These are phyloP conservation scores for Hippocampus mohnikei DNA, from an alignment of 2,113 vertebrate genomes.

Conservation along the genomic window DNA sequence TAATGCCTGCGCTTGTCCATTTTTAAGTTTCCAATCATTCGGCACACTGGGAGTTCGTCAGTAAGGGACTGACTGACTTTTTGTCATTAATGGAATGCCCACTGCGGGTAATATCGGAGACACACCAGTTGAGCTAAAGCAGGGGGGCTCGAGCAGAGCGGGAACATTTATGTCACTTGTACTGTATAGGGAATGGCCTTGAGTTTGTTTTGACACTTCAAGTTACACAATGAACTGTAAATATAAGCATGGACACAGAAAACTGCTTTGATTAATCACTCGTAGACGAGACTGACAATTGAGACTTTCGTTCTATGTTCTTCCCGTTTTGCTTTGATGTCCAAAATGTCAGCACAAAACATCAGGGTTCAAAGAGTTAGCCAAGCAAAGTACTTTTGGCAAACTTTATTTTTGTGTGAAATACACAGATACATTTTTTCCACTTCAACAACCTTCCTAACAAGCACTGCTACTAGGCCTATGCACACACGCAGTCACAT, in stretches of 20 bases:
- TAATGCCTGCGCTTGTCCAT: too few species aligned
- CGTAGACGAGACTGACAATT: slow-evolving; percentile 17
- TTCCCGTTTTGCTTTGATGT: slow-evolving; percentile 20
- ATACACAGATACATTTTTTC: slow-evolving; percentile 49
- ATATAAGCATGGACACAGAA: slow-evolving; percentile 7
- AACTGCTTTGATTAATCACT: slow-evolving; percentile 7
- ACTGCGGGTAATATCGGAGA: not conserved
- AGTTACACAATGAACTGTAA: slow-evolving; percentile 23
- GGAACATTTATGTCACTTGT: not conserved
- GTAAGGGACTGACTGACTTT: too few species aligned
- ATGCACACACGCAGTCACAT: slow-evolving; percentile 15
- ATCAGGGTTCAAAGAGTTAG: slow-evolving; percentile 42
- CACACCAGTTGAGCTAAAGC: not conserved
- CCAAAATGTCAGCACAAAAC: slow-evolving; percentile 26
- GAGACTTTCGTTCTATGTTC: slow-evolving; percentile 36
- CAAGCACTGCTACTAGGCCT: slow-evolving; percentile 36
- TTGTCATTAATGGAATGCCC: too few species aligned
- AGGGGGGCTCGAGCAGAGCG: too few species aligned
- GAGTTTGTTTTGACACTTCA: slow-evolving; percentile 23
- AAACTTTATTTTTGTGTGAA: slow-evolving; percentile 29
- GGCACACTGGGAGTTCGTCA: too few species aligned
- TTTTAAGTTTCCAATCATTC: too few species aligned
- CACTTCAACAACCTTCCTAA: slow-evolving; percentile 53
- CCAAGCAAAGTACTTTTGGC: slow-evolving; percentile 43
- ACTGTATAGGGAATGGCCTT: not conserved